These are phyloP conservation scores for Platorchestia sp. DNA, from an alignment of 1,140 invertebrate species.

Conservation along the genomic window DNA sequence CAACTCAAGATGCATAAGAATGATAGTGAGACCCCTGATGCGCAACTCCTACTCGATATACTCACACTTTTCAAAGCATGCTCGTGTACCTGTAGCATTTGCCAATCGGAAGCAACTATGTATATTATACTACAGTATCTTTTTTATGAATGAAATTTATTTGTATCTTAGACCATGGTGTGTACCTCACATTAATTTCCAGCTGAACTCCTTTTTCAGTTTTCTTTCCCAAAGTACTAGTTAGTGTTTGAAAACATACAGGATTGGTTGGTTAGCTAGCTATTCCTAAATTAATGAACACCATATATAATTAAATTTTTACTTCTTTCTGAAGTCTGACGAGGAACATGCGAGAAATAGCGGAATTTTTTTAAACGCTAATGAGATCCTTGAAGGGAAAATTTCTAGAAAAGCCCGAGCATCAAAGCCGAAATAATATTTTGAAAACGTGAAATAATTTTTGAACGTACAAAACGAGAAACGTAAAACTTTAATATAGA, in stretches of 20 bases:
- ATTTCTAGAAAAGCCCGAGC: neutral
- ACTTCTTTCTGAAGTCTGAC: neutral
- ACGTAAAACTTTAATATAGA: neutral
- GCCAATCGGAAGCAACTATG: neutral
- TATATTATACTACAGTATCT: neutral
- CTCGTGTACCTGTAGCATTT: neutral
- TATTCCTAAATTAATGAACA: too few species aligned
- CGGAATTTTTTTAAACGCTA: neutral
- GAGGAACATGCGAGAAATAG: neutral
- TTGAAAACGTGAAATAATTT: neutral
- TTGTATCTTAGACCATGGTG: neutral
- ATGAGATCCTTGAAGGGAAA: neutral
- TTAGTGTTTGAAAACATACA: too few species aligned
- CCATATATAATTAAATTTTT: neutral
- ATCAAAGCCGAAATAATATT: too few species aligned
- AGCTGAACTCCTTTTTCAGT: neutral
- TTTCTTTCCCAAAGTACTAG: neutral
- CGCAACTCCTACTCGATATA: neutral
- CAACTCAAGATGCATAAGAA: neutral
- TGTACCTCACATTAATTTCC: neutral
- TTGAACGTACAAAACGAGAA: neutral
- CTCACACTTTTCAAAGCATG: neutral
- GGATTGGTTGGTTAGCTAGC: neutral
- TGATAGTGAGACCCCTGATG: neutral
- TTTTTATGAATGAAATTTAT: too few species aligned